These are phyloP conservation scores for Neotoma lepida DNA, from an alignment of 2,113 vertebrate species.

Conservation along the genomic window DNA sequence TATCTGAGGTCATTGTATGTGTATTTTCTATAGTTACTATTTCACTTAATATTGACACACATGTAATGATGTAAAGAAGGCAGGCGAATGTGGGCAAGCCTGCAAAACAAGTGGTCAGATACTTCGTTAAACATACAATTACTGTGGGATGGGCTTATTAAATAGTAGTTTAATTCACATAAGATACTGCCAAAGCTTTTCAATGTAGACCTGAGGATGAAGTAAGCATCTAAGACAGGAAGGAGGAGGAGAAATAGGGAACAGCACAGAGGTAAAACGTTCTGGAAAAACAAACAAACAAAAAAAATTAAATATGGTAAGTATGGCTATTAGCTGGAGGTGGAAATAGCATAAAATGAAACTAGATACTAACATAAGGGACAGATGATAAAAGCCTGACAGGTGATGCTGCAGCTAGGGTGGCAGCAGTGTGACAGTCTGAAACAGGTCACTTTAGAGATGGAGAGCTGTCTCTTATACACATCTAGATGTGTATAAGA, in stretches of 20 bases:
- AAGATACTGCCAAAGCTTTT: not conserved
- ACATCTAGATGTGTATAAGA: no score
- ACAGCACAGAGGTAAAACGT: not conserved
- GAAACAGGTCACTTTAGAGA: not conserved
- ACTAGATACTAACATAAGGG: not conserved
- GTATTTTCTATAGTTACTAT: not conserved
- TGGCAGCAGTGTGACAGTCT: not conserved
- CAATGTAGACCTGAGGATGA: not conserved
- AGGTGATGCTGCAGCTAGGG: not conserved
- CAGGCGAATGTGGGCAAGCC: not conserved
- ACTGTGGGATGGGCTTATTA: no score
- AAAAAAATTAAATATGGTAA: no score
- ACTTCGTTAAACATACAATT: not conserved
- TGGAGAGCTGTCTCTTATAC: no score
- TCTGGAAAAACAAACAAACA: not conserved
- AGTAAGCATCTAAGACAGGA: not conserved
- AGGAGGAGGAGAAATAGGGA: not conserved
- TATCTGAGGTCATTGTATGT: not conserved
- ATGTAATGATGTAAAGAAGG: not conserved
- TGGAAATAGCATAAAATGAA: not conserved
- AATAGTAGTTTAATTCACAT: not conserved
- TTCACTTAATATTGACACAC: not conserved
- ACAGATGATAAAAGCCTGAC: not conserved
- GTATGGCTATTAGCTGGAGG: not conserved
- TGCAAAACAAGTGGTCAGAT: not conserved